phyloP scores from a whole-genome alignment of 2,113 vertebrate genomes.

The Sebastes schlegelii region DNA sequence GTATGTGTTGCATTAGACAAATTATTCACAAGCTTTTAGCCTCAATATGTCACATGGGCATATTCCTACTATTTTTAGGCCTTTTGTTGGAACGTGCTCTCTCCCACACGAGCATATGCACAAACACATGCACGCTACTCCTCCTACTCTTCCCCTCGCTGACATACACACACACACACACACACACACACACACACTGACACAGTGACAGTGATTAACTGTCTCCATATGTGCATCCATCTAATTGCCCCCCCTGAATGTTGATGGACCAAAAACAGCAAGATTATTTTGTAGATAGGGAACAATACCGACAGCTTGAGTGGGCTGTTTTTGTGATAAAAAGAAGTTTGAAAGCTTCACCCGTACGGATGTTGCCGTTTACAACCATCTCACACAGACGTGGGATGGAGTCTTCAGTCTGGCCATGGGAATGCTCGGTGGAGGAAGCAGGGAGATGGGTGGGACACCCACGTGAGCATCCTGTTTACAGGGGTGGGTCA shows the following conservation, averaged over 20 bases:
- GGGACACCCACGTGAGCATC: conserved; percentile 69
- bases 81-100: conserved; percentile 73
- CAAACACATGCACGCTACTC: conserved; percentile 51
- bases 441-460: conserved; percentile 62
- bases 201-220: conserved; percentile 68
- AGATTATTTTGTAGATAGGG: conserved; percentile 17
- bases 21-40: conserved; percentile 84
- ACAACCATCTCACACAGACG: conserved; percentile 50
- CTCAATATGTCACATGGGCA: conserved; percentile 81
- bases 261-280: conserved; percentile 44
- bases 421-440: conserved; percentile 54
- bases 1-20: conserved; percentile 75
- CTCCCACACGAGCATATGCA: conserved; percentile 65
- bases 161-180: conserved; percentile 43
- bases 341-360: conserved; percentile 46
- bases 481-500: conserved; percentile 68
- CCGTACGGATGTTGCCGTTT: conserved; percentile 39
- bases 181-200: conserved; percentile 18
- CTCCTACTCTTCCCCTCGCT: conserved; percentile 35
- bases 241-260: conserved; percentile 33
- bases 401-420: conserved; percentile 36
- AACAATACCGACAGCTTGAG: conserved; percentile 47
- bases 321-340: conserved; percentile 48
- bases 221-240: conserved; percentile 60
- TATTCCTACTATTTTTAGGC: conserved; percentile 80